phyloP scores from a whole-genome alignment of 2,888 invertebrate species.

The Dynastes grantii region DNA sequence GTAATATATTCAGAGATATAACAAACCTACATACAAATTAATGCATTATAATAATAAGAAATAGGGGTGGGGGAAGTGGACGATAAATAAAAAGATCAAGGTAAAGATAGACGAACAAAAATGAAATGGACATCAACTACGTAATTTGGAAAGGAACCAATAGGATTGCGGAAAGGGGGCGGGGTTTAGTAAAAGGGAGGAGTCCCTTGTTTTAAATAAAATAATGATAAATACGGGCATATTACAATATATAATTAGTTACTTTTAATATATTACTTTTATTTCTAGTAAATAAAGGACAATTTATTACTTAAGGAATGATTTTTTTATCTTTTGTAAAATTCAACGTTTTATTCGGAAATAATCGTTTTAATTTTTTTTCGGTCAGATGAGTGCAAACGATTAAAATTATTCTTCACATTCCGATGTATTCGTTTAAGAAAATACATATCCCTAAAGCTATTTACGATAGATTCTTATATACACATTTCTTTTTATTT shows the following conservation, averaged over 20 bases:
- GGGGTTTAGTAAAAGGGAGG: not conserved
- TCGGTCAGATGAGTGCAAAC: no score
- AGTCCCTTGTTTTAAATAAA: not conserved
- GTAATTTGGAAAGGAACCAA: not conserved
- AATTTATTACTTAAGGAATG: no score
- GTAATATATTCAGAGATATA: constrained; percentile 31
- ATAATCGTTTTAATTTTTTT: not conserved
- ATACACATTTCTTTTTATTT: not conserved
- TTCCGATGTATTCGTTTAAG: not conserved
- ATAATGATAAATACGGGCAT: constrained; percentile 2
- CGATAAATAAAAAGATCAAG: constrained; percentile 19
- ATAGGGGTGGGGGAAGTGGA: constrained; percentile 20
- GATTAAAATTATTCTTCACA: not conserved
- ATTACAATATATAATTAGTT: no score
- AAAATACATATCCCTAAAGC: not conserved
- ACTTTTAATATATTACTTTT: no score
- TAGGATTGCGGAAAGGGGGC: not conserved
- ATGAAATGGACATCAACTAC: not conserved
- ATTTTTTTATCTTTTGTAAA: no score
- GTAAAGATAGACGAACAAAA: not conserved
- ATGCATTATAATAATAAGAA: constrained; percentile 31
- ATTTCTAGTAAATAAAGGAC: no score
- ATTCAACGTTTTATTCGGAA: not conserved
- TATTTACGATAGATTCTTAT: not conserved
- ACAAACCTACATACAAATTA: constrained; percentile 25